Percentiles rank a stretch among this genome's conserved stretches.
phyloP scores from a whole-genome alignment of 2,888 invertebrate genomes.

The Caenorhabditis sinica region DNA sequence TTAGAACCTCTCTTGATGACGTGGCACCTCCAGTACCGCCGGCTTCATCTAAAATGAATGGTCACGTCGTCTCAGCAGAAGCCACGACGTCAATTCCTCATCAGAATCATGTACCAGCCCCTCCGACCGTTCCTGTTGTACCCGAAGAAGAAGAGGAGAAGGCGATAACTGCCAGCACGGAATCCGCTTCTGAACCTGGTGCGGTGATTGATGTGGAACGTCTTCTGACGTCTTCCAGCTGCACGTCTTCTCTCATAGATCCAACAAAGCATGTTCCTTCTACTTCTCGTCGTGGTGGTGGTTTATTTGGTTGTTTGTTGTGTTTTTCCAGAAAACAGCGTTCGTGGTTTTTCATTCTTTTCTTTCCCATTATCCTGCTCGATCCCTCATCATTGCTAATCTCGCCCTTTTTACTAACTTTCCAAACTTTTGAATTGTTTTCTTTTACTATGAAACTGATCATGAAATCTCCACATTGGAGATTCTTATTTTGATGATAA shows the following conservation, averaged over 20 bases:
- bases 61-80: conserved; percentile 21
- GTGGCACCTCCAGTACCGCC: conserved; percentile 35
- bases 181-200: conserved; percentile 55
- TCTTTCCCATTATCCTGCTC: no score
- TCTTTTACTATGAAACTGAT: no score
- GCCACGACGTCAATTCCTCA: not conserved
- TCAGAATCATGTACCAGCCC: conserved; percentile 14
- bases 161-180: conserved; percentile 38
- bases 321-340: conserved; percentile 42
- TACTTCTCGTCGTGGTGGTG: conserved; percentile 32
- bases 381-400: not conserved
- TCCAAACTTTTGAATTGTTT: not conserved
- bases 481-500: no score
- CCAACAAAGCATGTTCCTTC: conserved; percentile 12
- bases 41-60: conserved; percentile 42
- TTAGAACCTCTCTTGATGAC: conserved; percentile 61
- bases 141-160: conserved; percentile 56
- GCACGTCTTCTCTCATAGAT: conserved; percentile 27
- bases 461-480: no score
- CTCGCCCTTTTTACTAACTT: not conserved
- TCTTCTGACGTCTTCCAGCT: conserved; percentile 15
- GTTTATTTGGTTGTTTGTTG: conserved; percentile 42
- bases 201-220: conserved; percentile 27
- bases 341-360: conserved; percentile 22
- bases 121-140: conserved; percentile 32